Percentiles rank a stretch among this genome's conserved stretches.
Evolutionary conservation across 2,888 invertebrate genomes (phyloP).

Genomic region (Tricholauxania praeusta): DNA sequence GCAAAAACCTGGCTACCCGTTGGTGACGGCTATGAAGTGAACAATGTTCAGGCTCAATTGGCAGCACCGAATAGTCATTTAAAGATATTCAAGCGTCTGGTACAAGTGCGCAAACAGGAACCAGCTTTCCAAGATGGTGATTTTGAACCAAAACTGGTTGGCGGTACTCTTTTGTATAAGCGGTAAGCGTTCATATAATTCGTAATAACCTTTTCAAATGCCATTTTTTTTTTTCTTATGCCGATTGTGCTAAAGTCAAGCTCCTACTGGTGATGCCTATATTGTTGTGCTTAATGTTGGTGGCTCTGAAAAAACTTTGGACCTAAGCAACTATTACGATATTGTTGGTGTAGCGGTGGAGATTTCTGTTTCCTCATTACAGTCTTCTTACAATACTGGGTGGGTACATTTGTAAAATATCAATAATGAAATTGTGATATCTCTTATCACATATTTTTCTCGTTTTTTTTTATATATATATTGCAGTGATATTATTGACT

Average conservation of each 20-base stretch:
- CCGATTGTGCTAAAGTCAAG: slow-evolving; percentile 39
- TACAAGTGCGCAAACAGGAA: slow-evolving; percentile 63
- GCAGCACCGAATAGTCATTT: slow-evolving; percentile 69
- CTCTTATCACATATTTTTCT: too few relatives aligned
- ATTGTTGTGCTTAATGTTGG: slow-evolving; percentile 70
- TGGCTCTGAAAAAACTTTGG: slow-evolving; percentile 62
- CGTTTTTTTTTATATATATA: neutral
- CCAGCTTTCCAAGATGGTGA: slow-evolving; percentile 53
- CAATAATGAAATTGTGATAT: neutral
- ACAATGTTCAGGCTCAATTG: slow-evolving; percentile 69
- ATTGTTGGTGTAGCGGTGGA: slow-evolving; percentile 43
- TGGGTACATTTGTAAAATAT: slow-evolving; percentile 33
- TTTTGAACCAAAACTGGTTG: slow-evolving; percentile 45
- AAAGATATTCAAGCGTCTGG: slow-evolving; percentile 71
- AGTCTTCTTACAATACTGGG: slow-evolving; percentile 50
- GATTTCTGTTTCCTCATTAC: slow-evolving; percentile 51
- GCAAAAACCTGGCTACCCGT: slow-evolving; percentile 55
- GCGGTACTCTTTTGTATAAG: slow-evolving; percentile 49
- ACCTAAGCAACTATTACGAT: slow-evolving; percentile 58
- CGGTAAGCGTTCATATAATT: slow-evolving; percentile 44
- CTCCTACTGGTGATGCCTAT: slow-evolving; percentile 44
- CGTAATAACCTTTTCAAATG: neutral
- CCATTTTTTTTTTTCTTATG: neutral
- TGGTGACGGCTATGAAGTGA: slow-evolving; percentile 45
- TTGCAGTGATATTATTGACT: slow-evolving; percentile 44